Conservation (phyloP, 2,888 invertebrate genomes). For the Phyllotreta striolata region DNA sequence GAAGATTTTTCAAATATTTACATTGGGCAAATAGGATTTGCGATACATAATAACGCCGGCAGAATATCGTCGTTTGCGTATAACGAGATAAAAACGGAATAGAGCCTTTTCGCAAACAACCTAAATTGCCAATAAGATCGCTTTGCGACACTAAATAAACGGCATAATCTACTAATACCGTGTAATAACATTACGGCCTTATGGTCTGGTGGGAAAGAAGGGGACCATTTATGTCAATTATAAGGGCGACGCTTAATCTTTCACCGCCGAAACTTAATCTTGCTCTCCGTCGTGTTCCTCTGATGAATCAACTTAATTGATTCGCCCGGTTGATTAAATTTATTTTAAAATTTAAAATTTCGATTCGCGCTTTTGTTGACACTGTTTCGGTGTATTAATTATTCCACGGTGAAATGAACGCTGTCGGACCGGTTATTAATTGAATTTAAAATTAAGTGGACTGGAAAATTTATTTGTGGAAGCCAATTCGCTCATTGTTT, state of each 20-base stretch:
- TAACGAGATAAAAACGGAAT: slow-evolving; percentile 43
- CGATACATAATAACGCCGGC: too few species aligned
- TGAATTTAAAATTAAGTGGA: too few species aligned
- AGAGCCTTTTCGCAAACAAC: slow-evolving; percentile 48
- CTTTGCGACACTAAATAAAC: slow-evolving; percentile 53
- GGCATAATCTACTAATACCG: slow-evolving; percentile 53
- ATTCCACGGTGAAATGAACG: too few species aligned
- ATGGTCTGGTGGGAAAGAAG: slow-evolving; percentile 38
- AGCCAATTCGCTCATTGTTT: too few species aligned
- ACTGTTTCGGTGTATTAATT: too few species aligned
- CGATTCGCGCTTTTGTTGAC: too few species aligned
- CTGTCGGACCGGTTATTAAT: too few species aligned
- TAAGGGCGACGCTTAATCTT: slow-evolving; percentile 31
- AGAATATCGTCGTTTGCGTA: slow-evolving; percentile 19
- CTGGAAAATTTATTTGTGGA: too few species aligned
- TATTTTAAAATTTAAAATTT: background rate
- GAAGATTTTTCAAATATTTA: too few species aligned
- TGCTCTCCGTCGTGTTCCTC: slow-evolving; percentile 11
- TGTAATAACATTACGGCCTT: slow-evolving; percentile 52
- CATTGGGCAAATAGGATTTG: too few species aligned
- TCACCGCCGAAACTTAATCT: slow-evolving; percentile 34
- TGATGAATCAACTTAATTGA: slow-evolving; percentile 13
- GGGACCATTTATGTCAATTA: slow-evolving; percentile 38
- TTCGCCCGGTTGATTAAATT: slow-evolving; percentile 6
- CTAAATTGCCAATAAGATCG: slow-evolving; percentile 53